Conservation (phyloP, 2,888 invertebrate species). For the Acleris cristana region DNA sequence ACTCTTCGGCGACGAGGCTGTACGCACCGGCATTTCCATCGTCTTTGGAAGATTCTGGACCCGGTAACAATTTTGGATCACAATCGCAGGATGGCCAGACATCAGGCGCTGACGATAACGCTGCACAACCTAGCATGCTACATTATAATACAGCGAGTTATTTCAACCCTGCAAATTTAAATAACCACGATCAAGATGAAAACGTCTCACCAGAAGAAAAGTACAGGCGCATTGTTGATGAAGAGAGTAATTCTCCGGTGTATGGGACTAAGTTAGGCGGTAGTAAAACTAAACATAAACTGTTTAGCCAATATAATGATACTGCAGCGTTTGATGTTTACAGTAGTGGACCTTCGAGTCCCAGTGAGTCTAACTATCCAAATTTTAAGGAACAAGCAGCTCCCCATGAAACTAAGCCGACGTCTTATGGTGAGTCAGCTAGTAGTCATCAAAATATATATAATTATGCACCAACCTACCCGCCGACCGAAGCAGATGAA, state of each 20-base stretch:
- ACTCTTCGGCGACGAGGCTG: constrained; percentile 62
- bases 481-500: constrained; percentile 51
- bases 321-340: constrained; percentile 54
- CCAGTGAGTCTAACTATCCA: constrained; percentile 54
- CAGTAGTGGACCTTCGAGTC: constrained; percentile 50
- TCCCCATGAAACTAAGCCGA: constrained; percentile 53
- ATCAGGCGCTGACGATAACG: constrained; percentile 51
- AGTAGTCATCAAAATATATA: constrained; percentile 52
- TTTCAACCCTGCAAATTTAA: constrained; percentile 58
- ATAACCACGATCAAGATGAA: constrained; percentile 51
- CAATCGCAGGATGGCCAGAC: constrained; percentile 54
- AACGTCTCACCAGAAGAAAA: constrained; percentile 51
- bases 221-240: constrained; percentile 50
- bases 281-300: constrained; percentile 54
- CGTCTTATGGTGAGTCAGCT: constrained; percentile 50
- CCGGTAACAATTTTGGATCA: constrained; percentile 55
- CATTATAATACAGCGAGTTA: constrained; percentile 61
- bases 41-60: constrained; percentile 62
- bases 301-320: constrained; percentile 53
- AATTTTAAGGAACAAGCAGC: constrained; percentile 50
- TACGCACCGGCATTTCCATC: constrained; percentile 75
- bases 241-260: constrained; percentile 55
- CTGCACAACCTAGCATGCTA: constrained; percentile 57
- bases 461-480: constrained; percentile 51
- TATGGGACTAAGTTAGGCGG: constrained; percentile 72